Base-by-base conservation (phyloP, 2,888 invertebrate genomes). In the Fabriciana adippe region DNA sequence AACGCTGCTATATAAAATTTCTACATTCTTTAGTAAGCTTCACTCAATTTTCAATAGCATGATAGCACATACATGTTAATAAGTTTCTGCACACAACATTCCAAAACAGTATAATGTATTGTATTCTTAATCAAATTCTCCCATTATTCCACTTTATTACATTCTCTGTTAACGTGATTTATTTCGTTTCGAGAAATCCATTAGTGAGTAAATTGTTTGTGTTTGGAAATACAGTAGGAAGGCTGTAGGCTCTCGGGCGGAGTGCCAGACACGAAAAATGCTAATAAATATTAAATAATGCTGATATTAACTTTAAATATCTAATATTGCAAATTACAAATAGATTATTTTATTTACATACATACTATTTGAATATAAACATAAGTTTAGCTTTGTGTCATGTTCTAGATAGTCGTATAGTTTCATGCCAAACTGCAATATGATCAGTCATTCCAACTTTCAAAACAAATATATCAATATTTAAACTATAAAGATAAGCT, bases 231-330 rank as follows among this genome's bases (percentile, higher is more conserved):
- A 79, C 79, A 76, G 76, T 80, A 61, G 41, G 21, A 41, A 41
- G 51, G 18, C 16, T 61, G 51, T 61, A 78, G 77, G 71, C 75
- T 74, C 73, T 69, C 76, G 85, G 88, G 88, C 88, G 78, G 21
- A 64, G 47, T 81, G 87, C 88, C 89, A 89, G 78, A 66, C 73
- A 72, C 67, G 75, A 81, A 81, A 79, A 80, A 80, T 80, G 80
- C 79, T 79, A 31, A 51, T 51, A 51, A 81, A 82, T 71, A 74
- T 76, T 72, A 72, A 67, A 63, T 47, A 54, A 54, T 54, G 18
- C 54, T 62, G 21, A 45, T 26, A 41, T 47, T 0, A 45, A 45
- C 18, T 54, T 21, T 62, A 45, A 21, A n/a, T 54, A 21, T 21
- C 6, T 55, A 3, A 55, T 51, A 61, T 48, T 6, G 6, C 2